A percentile compares a stretch with the other conserved stretches of the same genome.
Evolutionary conservation across 2,797 vertebrate genomes (phyloP).

Genomic region (Cheirogaleus major): DNA sequence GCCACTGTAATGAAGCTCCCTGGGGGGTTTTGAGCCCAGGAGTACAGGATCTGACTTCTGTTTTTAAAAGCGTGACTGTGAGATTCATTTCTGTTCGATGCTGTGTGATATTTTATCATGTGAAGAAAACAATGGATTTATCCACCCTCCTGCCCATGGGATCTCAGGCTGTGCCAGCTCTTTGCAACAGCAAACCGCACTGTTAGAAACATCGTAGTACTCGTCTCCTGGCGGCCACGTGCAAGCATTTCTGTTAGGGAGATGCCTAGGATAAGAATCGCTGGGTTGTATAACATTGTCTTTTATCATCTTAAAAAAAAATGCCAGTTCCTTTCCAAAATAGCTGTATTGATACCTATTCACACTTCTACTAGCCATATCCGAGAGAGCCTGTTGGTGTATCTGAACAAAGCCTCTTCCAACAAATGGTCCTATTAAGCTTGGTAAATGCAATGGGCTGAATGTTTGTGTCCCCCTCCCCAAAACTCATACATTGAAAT

Average conservation of each 20-base stretch:
- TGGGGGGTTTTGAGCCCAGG: not conserved
- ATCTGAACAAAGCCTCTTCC: not conserved
- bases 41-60: not conserved
- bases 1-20: not conserved
- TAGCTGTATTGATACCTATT: not conserved
- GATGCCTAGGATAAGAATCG: not conserved
- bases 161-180: not conserved
- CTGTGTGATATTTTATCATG: not conserved
- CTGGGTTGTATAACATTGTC: not conserved
- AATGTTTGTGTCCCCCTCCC: not conserved
- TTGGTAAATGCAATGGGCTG: not conserved
- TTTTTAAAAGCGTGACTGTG: not conserved
- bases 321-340: not conserved
- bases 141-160: not conserved
- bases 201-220: not conserved
- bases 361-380: not conserved
- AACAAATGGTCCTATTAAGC: not conserved
- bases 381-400: not conserved
- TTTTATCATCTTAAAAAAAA: not conserved
- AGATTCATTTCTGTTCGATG: not conserved
- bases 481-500: not conserved
- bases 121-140: not conserved
- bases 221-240: accelerated
- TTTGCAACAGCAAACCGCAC: not conserved
- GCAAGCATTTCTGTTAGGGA: not conserved